Evolutionary conservation across 2,888 invertebrate genomes (phyloP).

Genomic region (Drosophila colorata): DNA sequence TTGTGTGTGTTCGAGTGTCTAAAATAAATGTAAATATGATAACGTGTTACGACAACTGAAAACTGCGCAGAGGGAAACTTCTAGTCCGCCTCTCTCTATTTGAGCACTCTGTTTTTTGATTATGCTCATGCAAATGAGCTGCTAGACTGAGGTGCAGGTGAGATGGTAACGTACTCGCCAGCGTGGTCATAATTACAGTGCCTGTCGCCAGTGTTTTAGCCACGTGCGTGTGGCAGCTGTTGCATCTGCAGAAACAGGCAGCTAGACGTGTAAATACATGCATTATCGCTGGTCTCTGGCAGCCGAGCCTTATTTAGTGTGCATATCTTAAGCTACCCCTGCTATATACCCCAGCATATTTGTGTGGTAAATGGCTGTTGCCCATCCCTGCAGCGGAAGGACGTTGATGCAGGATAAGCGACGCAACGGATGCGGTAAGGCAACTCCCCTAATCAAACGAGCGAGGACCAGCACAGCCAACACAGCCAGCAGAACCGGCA

Average conservation of each 20-base stretch:
- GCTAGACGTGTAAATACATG: background rate
- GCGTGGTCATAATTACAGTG: slow-evolving; percentile 21
- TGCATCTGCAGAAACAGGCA: slow-evolving; percentile 42
- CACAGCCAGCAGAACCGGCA: slow-evolving; percentile 6
- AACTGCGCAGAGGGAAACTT: too few relatives aligned
- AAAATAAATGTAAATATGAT: too few relatives aligned
- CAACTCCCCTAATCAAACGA: slow-evolving; percentile 76
- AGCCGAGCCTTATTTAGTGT: slow-evolving; percentile 45
- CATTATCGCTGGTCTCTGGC: slow-evolving; percentile 22
- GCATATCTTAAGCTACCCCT: slow-evolving; percentile 57
- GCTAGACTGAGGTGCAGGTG: slow-evolving; percentile 33
- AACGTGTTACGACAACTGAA: too few relatives aligned
- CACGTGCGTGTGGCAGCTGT: slow-evolving; percentile 64
- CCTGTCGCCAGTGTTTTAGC: slow-evolving; percentile 23
- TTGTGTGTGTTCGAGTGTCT: too few relatives aligned
- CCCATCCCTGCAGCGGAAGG: slow-evolving; percentile 53
- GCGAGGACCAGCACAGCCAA: slow-evolving; percentile 28
- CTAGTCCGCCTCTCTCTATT: too few relatives aligned
- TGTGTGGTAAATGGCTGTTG: slow-evolving; percentile 33
- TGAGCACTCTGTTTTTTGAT: too few relatives aligned
- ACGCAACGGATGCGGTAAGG: slow-evolving; percentile 71
- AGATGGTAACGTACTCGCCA: slow-evolving; percentile 7
- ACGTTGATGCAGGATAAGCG: slow-evolving; percentile 60
- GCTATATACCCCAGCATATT: slow-evolving; percentile 5
- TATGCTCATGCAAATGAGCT: slow-evolving; percentile 4